Percentiles rank a stretch among this genome's conserved stretches.
These are phyloP conservation scores for Cosmopolites sordidus DNA, from an alignment of 2,888 invertebrate species.

Conservation along the genomic window DNA sequence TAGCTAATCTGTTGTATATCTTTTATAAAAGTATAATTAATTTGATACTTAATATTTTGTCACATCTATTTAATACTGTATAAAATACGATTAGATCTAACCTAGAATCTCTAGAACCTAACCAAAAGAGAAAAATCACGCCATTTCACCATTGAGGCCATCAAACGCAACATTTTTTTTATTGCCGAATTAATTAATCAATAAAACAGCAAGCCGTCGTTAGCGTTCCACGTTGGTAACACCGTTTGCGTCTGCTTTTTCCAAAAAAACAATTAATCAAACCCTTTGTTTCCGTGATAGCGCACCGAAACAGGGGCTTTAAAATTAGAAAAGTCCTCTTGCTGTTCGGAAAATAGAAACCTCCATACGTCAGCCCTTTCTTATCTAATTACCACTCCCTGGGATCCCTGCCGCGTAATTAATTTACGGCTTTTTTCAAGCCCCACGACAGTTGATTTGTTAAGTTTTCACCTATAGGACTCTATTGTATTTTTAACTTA, in stretches of 20 bases:
- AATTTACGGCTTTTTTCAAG: constrained; percentile 15
- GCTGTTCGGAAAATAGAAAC: constrained; percentile 12
- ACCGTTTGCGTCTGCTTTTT: not conserved
- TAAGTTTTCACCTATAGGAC: constrained; percentile 10
- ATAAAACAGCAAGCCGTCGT: no score
- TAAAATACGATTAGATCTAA: no score
- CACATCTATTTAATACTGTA: no score
- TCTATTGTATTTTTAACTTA: constrained; percentile 7
- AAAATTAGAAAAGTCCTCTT: constrained; percentile 12
- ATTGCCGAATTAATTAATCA: no score
- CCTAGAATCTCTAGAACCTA: no score
- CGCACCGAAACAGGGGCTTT: constrained; percentile 5
- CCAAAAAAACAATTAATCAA: constrained; percentile 11
- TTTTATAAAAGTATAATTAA: no score
- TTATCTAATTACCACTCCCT: constrained; percentile 21
- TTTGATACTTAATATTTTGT: no score
- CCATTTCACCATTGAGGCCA: no score
- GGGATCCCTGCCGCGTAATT: constrained; percentile 14
- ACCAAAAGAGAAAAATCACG: no score
- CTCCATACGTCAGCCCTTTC: constrained; percentile 12
- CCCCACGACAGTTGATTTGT: constrained; percentile 13
- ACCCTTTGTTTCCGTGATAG: constrained; percentile 2
- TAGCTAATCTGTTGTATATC: no score
- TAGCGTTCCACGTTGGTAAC: no score
- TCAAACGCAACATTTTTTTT: no score